A percentile compares a stretch with the other conserved stretches of the same genome.
Conservation (phyloP, 30 jellyfish, hydroid and myxozoan genomes). For the Phacellophora camtschatica region DNA sequence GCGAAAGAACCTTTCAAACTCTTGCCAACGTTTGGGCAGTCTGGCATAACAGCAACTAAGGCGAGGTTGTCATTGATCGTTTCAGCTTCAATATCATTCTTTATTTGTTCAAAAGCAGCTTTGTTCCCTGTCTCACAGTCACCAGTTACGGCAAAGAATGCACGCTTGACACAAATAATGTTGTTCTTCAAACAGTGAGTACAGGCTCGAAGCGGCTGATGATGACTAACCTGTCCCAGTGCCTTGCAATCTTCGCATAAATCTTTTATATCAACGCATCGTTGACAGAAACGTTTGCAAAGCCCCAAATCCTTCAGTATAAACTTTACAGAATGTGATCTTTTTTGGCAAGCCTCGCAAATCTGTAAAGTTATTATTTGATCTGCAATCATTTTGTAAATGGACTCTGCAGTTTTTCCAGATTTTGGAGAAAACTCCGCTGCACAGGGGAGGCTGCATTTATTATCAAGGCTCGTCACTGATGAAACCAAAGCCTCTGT, state of each 20-base stretch:
- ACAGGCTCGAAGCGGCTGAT: neutral
- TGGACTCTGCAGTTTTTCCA: slow-evolving; percentile 5
- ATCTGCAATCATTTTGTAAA: neutral
- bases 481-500: slow-evolving; percentile 44
- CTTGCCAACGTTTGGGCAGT: slow-evolving; percentile 17
- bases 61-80: neutral
- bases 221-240: neutral
- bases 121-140: neutral
- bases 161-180: neutral
- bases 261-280: neutral
- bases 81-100: neutral
- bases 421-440: slow-evolving; percentile 40
- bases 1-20: slow-evolving; percentile 2
- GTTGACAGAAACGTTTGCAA: neutral
- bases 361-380: neutral
- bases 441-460: slow-evolving; percentile 37
- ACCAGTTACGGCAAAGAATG: neutral
- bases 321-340: neutral
- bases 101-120: neutral
- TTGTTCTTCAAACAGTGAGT: neutral
- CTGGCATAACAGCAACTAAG: slow-evolving; percentile 27
- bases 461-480: slow-evolving; percentile 42
- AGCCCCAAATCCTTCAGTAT: neutral
- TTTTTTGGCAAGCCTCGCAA: neutral
- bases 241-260: neutral